A percentile compares a stretch with the other conserved stretches of the same genome.
These are phyloP conservation scores for Hypomesus transpacificus DNA, from an alignment of 2,113 vertebrate genomes.

Conservation along the genomic window DNA sequence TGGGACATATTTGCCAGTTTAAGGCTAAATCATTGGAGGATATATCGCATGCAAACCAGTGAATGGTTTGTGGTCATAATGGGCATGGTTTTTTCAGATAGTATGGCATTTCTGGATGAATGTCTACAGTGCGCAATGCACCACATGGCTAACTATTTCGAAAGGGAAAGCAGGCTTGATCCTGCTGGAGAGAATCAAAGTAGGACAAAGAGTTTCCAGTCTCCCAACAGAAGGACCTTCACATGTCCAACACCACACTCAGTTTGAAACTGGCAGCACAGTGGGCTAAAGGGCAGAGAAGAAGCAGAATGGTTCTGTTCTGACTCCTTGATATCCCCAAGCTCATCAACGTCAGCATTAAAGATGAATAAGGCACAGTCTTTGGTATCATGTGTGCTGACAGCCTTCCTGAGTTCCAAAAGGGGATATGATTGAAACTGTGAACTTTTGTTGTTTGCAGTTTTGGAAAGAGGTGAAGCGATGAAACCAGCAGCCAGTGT, in stretches of 20 bases:
- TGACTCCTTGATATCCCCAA: background rate
- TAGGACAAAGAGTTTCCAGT: background rate
- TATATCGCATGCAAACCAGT: too few relatives aligned
- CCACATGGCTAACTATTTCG: slow-evolving; percentile 20
- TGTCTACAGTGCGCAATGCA: slow-evolving; percentile 6
- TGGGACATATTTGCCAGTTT: too few relatives aligned
- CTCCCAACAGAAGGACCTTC: background rate
- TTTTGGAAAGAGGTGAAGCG: too few relatives aligned
- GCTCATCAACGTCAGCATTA: slow-evolving; percentile 3
- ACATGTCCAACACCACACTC: slow-evolving; percentile 14
- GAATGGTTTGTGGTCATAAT: too few relatives aligned
- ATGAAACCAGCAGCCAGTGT: too few relatives aligned
- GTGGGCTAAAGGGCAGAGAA: background rate
- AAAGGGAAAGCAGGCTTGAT: slow-evolving; percentile 7
- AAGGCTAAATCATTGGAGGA: too few relatives aligned
- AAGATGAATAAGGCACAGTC: background rate
- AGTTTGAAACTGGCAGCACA: background rate
- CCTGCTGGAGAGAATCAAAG: background rate
- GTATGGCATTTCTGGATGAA: too few relatives aligned
- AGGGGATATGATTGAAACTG: background rate
- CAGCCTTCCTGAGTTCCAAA: background rate
- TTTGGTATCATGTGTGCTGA: background rate
- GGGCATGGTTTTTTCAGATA: too few relatives aligned
- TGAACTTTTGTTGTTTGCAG: slow-evolving; percentile 3
- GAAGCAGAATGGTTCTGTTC: background rate